phyloP scores from a whole-genome alignment of 2,797 vertebrate genomes.

The Ibycter americanus region DNA sequence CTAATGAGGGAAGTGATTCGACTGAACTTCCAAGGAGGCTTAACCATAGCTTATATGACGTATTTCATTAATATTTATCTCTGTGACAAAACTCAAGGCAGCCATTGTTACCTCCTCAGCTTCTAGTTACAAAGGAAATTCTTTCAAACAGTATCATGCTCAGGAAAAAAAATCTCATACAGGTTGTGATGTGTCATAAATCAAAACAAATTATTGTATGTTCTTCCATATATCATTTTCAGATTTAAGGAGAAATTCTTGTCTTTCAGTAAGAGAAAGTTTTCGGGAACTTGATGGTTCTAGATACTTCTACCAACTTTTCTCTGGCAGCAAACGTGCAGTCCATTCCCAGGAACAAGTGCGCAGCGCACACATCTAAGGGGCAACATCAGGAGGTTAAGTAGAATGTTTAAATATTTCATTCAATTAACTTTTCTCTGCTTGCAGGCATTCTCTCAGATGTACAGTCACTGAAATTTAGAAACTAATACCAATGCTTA shows the following conservation, averaged over 20 bases:
- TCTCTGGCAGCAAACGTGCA: neutral
- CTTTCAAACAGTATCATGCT: neutral
- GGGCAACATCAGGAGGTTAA: neutral
- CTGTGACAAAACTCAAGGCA: neutral
- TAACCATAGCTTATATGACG: neutral
- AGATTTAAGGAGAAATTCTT: neutral
- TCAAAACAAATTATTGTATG: neutral
- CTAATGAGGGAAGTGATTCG: neutral
- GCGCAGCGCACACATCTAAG: neutral
- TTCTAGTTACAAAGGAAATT: neutral
- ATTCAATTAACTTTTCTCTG: neutral
- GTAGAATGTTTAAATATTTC: neutral
- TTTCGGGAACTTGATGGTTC: neutral
- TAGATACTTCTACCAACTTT: neutral
- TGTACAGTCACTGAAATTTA: neutral
- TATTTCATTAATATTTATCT: slow-evolving; percentile 8
- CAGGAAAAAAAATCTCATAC: neutral
- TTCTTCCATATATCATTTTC: neutral
- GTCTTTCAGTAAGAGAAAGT: neutral
- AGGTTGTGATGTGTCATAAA: neutral
- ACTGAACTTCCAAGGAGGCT: neutral
- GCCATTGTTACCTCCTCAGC: neutral
- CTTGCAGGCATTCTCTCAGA: neutral
- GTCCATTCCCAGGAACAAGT: neutral
- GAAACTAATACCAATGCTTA: neutral